These are phyloP conservation scores for Plecturocebus donacophilus DNA, from an alignment of 2,113 vertebrate genomes.

Conservation along the genomic window DNA sequence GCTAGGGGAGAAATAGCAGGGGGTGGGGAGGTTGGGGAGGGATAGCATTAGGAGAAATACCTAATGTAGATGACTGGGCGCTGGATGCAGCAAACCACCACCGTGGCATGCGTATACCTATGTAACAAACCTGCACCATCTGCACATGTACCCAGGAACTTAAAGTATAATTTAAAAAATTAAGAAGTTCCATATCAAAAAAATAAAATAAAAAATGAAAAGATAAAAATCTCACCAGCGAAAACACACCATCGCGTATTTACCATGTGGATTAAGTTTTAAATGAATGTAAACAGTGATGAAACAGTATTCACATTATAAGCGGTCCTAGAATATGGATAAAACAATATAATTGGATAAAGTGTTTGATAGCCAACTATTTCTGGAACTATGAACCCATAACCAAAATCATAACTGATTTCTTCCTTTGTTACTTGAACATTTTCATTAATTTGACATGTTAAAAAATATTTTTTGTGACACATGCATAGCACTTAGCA, in stretches of 20 bases:
- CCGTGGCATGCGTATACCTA: no score
- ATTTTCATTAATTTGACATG: background rate
- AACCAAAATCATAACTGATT: background rate
- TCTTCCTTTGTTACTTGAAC: background rate
- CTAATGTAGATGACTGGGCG: no score
- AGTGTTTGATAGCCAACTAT: background rate
- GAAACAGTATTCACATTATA: background rate
- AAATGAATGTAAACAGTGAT: background rate
- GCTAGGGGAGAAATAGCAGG: no score
- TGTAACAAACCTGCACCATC: no score
- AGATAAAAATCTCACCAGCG: background rate
- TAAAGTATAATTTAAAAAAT: no score
- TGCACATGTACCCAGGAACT: no score
- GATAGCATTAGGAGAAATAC: no score
- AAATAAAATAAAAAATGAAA: background rate
- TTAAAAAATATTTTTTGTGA: background rate
- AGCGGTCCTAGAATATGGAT: background rate
- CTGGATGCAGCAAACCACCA: no score
- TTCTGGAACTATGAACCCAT: background rate
- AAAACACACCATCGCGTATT: background rate
- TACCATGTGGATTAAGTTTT: background rate
- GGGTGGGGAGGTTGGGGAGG: no score
- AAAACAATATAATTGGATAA: background rate
- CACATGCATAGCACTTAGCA: background rate
- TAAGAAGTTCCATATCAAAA: no score